Base-by-base conservation (phyloP, 1,140 invertebrate genomes). In the Halyomorpha halys region DNA sequence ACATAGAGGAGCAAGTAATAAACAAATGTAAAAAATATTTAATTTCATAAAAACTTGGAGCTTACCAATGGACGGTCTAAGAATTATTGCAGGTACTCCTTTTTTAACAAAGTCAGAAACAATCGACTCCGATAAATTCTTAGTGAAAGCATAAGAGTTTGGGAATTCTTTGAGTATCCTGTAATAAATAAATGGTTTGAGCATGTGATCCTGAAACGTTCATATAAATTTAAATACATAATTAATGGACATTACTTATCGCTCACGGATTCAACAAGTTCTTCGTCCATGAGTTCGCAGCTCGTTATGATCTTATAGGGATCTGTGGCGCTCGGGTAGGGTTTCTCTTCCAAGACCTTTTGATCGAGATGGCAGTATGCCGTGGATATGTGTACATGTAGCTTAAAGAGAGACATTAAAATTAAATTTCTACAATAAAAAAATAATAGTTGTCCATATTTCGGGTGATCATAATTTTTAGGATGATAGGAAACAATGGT, bases 121-220 rank as follows among this genome's bases (percentile, higher is more conserved):
- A 39, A 94, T 71, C 15, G 83, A 81, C 76, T 96, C 92, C 0
- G 89, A 86, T 13, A 95, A 73, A 1, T 90, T 88, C 77, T 96
- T 96, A 0, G 91, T 95, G 70, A 90, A 95, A 0, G 91, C 91
- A 70, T 96, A 95, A 0, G 91, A 91, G 71, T 95, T 95, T 3
- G 92, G 92, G 62, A 90, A 79, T 53, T 86, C 82, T 16, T 86
- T 86, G 45, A 96, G 78, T 59, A 96, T 79, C 71, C 83, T 86
- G 72, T 16, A 77, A 78, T 30, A 68, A 59, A 16, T 27, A 19
- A 53, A 53, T 15, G 4, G 16, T 2, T n/a, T 53, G 23, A n/a
- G 8, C 4, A n/a, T 53, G 34, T 13, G 11, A 39, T 39, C 13
- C 13, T 39, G 6, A 6, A 39, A 39, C 11, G 34, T 1, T 6